Conservation (phyloP, 2,797 vertebrate species). For the Cyclopterus lumpus region DNA sequence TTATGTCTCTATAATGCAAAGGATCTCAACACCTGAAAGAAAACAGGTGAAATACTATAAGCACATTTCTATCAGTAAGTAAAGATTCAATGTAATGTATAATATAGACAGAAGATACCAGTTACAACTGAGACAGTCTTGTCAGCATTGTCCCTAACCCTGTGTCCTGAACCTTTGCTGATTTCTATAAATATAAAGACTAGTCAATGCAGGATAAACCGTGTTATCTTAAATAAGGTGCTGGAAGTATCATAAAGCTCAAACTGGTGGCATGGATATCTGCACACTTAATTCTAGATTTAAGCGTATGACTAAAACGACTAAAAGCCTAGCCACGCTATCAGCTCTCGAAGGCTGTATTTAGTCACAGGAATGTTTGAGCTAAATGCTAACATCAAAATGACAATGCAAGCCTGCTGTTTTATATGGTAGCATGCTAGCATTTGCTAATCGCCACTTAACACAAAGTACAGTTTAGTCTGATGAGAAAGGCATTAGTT, state of each 20-base stretch:
- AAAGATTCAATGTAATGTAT: neutral
- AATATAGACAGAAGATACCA: neutral
- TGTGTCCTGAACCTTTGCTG: neutral
- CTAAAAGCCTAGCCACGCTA: neutral
- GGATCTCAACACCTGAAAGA: neutral
- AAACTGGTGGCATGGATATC: neutral
- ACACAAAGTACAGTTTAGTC: neutral
- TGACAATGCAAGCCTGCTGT: neutral
- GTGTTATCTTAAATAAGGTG: neutral
- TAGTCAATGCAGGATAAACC: neutral
- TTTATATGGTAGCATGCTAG: too few relatives aligned
- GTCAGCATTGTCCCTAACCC: neutral
- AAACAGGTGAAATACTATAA: neutral
- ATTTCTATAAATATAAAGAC: slow-evolving; percentile 2
- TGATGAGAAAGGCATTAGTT: neutral
- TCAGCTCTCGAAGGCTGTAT: neutral
- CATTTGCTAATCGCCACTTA: too few relatives aligned
- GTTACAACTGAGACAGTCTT: neutral
- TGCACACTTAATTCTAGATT: neutral
- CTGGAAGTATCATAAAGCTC: neutral
- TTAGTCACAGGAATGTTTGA: neutral
- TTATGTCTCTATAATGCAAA: neutral
- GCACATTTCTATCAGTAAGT: neutral
- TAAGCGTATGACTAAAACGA: neutral
- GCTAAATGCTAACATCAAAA: neutral